Percentiles rank a stretch among this genome's conserved stretches.
These are phyloP conservation scores for Sarcophaga variegata DNA, from an alignment of 2,888 invertebrate species.

Conservation along the genomic window DNA sequence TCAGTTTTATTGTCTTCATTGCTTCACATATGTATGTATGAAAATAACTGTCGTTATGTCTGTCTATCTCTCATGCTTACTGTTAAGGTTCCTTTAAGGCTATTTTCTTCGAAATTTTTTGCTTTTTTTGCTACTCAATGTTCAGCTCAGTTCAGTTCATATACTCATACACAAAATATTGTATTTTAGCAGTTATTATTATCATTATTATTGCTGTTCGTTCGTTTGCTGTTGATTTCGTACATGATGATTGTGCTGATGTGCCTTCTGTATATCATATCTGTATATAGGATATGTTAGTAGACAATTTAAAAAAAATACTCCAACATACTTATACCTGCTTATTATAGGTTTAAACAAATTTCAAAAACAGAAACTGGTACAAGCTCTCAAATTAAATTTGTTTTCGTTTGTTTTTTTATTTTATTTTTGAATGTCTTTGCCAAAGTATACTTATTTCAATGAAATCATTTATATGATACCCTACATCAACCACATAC, in stretches of 20 bases:
- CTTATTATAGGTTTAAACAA: background rate
- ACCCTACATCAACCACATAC: too few relatives aligned
- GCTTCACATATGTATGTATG: background rate
- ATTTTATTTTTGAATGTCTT: too few relatives aligned
- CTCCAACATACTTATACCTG: slow-evolving; percentile 10
- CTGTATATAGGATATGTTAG: background rate
- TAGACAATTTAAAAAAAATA: slow-evolving; percentile 1
- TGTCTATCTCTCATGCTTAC: slow-evolving; percentile 15
- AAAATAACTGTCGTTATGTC: background rate
- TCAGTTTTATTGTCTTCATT: slow-evolving; percentile 16
- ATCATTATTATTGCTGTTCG: slow-evolving; percentile 52
- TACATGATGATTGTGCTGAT: slow-evolving; percentile 6
- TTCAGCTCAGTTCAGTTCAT: background rate
- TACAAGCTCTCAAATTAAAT: too few relatives aligned
- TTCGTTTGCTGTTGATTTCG: slow-evolving; percentile 30
- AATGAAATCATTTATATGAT: too few relatives aligned
- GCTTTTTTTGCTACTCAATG: too few relatives aligned
- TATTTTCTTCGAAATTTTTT: slow-evolving; percentile 27
- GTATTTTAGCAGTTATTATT: slow-evolving; percentile 46
- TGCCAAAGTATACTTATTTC: too few relatives aligned
- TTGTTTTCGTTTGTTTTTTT: too few relatives aligned
- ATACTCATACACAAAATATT: background rate
- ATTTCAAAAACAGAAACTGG: background rate
- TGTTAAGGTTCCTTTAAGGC: slow-evolving; percentile 48
- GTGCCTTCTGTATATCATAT: background rate